Evolutionary conservation across 2,888 invertebrate species (phyloP).

Genomic region (Notodromas monacha): DNA sequence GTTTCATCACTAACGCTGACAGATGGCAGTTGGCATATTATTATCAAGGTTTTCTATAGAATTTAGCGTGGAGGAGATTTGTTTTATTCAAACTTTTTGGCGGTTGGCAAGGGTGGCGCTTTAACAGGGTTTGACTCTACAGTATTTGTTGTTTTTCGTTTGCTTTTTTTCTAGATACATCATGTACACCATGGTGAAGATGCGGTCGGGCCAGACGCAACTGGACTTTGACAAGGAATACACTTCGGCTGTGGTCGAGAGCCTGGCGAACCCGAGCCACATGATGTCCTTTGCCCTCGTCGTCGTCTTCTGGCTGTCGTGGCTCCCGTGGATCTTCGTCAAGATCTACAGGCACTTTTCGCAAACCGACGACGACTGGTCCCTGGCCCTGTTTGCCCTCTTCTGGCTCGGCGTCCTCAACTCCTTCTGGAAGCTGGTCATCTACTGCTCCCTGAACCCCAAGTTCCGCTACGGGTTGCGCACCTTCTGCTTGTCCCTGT

Average conservation of each 20-base stretch:
- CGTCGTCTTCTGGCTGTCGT: conserved; percentile 61
- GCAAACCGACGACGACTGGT: conserved; percentile 6
- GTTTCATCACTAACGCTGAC: no score
- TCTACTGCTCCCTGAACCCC: conserved; percentile 57
- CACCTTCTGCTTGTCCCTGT: conserved; percentile 54
- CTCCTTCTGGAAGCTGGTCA: conserved; percentile 76
- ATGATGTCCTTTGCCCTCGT: conserved; percentile 78
- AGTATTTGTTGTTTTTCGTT: no score
- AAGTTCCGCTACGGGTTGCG: conserved; percentile 65
- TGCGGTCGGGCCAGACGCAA: conserved; percentile 48
- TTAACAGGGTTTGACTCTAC: no score
- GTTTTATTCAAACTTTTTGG: no score
- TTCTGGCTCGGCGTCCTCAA: conserved; percentile 9
- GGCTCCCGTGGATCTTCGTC: conserved; percentile 63
- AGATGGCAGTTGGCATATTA: no score
- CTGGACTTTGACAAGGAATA: conserved; percentile 78
- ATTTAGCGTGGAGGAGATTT: no score
- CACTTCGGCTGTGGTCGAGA: conserved; percentile 59
- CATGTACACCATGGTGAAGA: conserved; percentile 53
- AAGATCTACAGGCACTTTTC: conserved; percentile 29
- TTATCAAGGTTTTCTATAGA: no score
- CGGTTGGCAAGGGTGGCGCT: no score
- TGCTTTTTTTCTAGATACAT: no score
- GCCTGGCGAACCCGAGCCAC: conserved; percentile 71
- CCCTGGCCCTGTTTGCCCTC: no score